Evolutionary conservation across 2,888 invertebrate genomes (phyloP).

Genomic region (Cosmia pyralina): DNA sequence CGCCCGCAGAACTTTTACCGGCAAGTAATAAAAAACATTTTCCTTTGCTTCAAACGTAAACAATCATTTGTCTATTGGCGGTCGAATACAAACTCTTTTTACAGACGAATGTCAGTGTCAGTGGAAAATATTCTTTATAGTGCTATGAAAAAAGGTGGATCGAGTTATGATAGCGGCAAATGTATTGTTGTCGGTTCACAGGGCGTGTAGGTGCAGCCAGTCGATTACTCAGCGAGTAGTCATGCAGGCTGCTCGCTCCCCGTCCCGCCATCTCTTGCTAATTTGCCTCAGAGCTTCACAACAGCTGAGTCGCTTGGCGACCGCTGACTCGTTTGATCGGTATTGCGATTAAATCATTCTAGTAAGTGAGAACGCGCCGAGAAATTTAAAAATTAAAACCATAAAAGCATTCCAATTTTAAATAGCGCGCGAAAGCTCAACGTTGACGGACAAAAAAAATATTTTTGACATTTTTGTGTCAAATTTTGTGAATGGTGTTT

Average conservation of each 20-base stretch:
- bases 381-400: slow-evolving; percentile 37
- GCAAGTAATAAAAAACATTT: slow-evolving; percentile 54
- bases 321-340: slow-evolving; percentile 85
- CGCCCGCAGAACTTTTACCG: slow-evolving; percentile 36
- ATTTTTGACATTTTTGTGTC: slow-evolving; percentile 76
- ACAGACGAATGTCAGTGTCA: slow-evolving; percentile 19
- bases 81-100: slow-evolving; percentile 49
- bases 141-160: slow-evolving; percentile 37
- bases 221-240: slow-evolving; percentile 85
- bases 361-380: slow-evolving; percentile 53
- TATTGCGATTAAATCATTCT: slow-evolving; percentile 64
- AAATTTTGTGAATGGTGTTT: slow-evolving; percentile 80
- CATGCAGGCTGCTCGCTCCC: slow-evolving; percentile 80
- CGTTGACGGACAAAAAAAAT: slow-evolving; percentile 33
- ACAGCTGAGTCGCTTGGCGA: slow-evolving; percentile 84
- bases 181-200: slow-evolving; percentile 68
- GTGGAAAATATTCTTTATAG: slow-evolving; percentile 43
- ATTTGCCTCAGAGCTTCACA: slow-evolving; percentile 71
- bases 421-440: slow-evolving; percentile 55
- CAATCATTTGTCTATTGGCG: slow-evolving; percentile 52
- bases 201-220: slow-evolving; percentile 82
- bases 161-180: slow-evolving; percentile 43
- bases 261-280: slow-evolving; percentile 77
- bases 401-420: slow-evolving; percentile 50
- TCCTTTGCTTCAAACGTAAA: slow-evolving; percentile 55